Conservation (phyloP, 1,140 invertebrate species). For the Lucilia sericata region DNA sequence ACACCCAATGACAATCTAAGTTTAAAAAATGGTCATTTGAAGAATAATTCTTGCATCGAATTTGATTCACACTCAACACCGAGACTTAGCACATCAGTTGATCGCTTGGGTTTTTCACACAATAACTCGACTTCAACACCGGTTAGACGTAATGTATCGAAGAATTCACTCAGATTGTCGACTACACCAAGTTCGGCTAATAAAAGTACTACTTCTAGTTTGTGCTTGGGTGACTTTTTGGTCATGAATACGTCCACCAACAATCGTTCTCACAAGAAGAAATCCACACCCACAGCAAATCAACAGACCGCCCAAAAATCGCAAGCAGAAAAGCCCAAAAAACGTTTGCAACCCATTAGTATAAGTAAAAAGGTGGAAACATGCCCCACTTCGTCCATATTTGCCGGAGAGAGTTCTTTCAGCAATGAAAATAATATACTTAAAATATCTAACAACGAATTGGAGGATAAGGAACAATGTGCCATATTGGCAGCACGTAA, state of each 20-base stretch:
- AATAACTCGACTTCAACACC: constrained; percentile 36
- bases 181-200: constrained; percentile 29
- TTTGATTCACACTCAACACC: constrained; percentile 1
- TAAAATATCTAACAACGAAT: constrained; percentile 57
- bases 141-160: constrained; percentile 30
- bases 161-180: constrained; percentile 11
- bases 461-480: constrained; percentile 58
- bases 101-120: not conserved
- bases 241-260: constrained; percentile 26
- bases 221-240: constrained; percentile 62
- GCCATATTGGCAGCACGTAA: constrained; percentile 58
- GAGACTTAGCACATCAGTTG: not conserved
- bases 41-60: not conserved
- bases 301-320: not conserved
- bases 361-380: constrained; percentile 46
- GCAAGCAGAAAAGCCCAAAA: constrained; percentile 54
- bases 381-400: constrained; percentile 42
- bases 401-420: constrained; percentile 61
- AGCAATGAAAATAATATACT: constrained; percentile 64
- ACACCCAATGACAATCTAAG: constrained; percentile 20
- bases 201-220: constrained; percentile 48
- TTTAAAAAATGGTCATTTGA: not conserved
- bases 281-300: constrained; percentile 40
- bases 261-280: constrained; percentile 56
- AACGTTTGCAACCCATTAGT: constrained; percentile 62